Evolutionary conservation across 2,113 vertebrate genomes (phyloP).

Genomic region (Dendropsophus ebraccatus): DNA sequence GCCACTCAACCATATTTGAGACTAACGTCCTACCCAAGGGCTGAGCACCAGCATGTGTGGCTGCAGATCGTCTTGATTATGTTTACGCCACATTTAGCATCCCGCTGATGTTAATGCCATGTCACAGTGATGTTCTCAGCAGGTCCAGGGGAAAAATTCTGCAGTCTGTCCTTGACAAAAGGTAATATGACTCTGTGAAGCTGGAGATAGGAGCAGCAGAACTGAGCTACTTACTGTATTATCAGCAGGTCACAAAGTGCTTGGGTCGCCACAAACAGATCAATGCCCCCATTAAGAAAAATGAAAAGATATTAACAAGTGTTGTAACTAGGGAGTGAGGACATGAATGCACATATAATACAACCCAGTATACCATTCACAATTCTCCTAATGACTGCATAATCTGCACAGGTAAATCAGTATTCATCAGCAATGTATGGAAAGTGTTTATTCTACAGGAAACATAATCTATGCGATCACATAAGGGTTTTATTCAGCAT

Average conservation of each 20-base stretch:
- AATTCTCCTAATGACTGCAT: not conserved
- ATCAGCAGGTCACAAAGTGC: constrained; percentile 26
- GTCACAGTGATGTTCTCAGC: constrained; percentile 9
- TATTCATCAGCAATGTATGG: not conserved
- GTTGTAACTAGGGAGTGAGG: not conserved
- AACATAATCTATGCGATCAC: too few relatives aligned
- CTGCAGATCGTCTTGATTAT: constrained; percentile 37
- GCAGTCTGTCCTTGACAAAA: constrained; percentile 46
- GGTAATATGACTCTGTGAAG: constrained; percentile 39
- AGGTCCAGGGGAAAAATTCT: constrained; percentile 25
- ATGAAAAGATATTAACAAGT: not conserved
- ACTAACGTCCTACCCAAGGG: constrained; percentile 25
- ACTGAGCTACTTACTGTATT: constrained; percentile 8
- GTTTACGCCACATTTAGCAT: constrained; percentile 51
- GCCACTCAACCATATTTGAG: not conserved
- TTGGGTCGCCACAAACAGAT: constrained; percentile 14
- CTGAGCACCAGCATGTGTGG: constrained; percentile 44
- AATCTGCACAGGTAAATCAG: not conserved
- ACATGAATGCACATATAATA: not conserved
- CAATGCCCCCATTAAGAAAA: constrained; percentile 13
- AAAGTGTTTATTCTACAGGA: not conserved
- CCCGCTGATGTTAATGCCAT: constrained; percentile 15
- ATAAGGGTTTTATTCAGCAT: too few relatives aligned
- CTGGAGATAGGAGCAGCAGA: constrained; percentile 8
- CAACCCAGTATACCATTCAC: not conserved